These are phyloP conservation scores for Sebastes schlegelii DNA, from an alignment of 2,113 vertebrate species.

Conservation along the genomic window DNA sequence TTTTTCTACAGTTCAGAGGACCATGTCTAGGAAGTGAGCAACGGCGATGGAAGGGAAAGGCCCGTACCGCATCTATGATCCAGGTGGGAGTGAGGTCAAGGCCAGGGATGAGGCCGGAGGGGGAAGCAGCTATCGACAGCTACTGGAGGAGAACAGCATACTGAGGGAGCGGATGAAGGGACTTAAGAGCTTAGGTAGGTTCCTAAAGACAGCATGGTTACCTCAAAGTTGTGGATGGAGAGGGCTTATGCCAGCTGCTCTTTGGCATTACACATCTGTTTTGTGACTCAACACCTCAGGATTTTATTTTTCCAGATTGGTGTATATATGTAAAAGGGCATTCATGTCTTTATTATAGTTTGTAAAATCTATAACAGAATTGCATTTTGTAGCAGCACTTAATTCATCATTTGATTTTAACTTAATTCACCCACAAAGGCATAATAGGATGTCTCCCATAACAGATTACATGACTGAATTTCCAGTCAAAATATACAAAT, in stretches of 20 bases:
- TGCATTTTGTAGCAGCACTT: not conserved
- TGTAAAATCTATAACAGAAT: not conserved
- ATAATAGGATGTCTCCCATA: not conserved
- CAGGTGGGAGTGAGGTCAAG: conserved; percentile 87
- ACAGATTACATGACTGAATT: not conserved
- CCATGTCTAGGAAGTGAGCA: conserved; percentile 80
- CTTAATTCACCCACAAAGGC: not conserved
- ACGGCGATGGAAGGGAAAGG: conserved; percentile 93
- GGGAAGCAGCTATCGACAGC: conserved; percentile 87
- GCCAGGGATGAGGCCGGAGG: conserved; percentile 81
- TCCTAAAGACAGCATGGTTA: conserved; percentile 15
- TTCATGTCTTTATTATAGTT: not conserved
- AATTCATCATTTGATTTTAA: not conserved
- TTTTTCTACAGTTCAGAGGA: conserved; percentile 60
- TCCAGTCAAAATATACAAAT: conserved; percentile 3
- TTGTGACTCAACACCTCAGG: too few relatives aligned
- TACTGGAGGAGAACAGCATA: conserved; percentile 92
- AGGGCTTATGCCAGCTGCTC: conserved; percentile 4
- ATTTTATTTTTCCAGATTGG: not conserved
- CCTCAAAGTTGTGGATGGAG: conserved; percentile 7
- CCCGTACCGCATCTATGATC: conserved; percentile 98
- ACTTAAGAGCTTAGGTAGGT: conserved; percentile 93
- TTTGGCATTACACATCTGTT: not conserved
- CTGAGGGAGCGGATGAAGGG: conserved; percentile 97
- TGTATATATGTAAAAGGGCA: not conserved